Evolutionary conservation across 1,140 invertebrate species (phyloP).

Genomic region (Colletes gigas): DNA sequence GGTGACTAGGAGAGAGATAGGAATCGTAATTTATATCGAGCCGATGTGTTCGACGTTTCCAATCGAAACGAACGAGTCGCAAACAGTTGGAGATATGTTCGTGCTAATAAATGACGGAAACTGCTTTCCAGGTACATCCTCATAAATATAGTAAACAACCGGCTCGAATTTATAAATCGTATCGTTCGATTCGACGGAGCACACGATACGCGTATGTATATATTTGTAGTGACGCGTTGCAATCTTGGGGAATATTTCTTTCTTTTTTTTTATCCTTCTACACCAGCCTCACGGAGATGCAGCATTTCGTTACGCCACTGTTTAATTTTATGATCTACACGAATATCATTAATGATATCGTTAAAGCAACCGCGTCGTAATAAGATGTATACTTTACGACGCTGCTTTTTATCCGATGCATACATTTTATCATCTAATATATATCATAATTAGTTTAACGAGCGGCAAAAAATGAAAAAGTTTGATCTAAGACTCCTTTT

Average conservation of each 20-base stretch:
- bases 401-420: not conserved
- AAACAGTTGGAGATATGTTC: conserved; percentile 47
- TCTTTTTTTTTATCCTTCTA: conserved; percentile 2
- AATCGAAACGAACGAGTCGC: conserved; percentile 54
- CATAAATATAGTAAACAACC: conserved; percentile 46
- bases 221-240: not conserved
- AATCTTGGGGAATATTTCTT: not conserved
- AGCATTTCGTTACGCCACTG: conserved; percentile 25
- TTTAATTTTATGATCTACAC: conserved; percentile 20
- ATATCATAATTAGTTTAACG: not conserved
- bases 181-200: not conserved
- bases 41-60: conserved; percentile 50
- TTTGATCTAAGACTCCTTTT: no score
- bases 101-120: conserved; percentile 57
- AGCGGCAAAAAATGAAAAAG: no score
- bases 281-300: not conserved
- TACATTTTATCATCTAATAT: not conserved
- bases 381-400: conserved; percentile 40
- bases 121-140: conserved; percentile 22
- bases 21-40: conserved; percentile 58
- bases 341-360: conserved; percentile 19
- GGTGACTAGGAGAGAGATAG: conserved; percentile 52
- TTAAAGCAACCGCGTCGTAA: conserved; percentile 11
- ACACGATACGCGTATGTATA: not conserved
- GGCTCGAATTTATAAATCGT: conserved; percentile 29